Conservation (phyloP, 2,888 invertebrate genomes). For the Lasioglossum calceatum region DNA sequence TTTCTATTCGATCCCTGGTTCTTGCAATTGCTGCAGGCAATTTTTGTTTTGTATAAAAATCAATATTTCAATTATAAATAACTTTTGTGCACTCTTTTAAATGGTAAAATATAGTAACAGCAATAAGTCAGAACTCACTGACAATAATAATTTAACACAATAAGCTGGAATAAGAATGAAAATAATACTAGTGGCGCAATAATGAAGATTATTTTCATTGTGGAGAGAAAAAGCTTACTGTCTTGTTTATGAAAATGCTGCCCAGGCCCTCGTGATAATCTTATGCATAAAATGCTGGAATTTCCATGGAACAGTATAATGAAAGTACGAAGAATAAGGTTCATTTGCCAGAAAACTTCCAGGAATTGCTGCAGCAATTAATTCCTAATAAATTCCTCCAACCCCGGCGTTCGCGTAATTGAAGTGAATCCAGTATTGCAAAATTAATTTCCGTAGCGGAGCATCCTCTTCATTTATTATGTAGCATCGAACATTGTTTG, state of each 20-base stretch:
- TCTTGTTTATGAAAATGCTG: background rate
- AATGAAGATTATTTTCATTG: background rate
- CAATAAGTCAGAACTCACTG: background rate
- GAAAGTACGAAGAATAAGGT: background rate
- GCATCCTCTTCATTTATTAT: constrained; percentile 1
- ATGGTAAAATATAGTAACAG: background rate
- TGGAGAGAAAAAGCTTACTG: background rate
- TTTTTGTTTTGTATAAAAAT: background rate
- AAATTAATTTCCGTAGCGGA: constrained; percentile 37
- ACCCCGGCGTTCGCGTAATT: background rate
- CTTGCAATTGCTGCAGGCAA: background rate
- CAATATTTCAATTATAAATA: background rate
- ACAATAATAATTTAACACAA: background rate
- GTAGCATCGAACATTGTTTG: background rate
- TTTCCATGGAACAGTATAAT: background rate
- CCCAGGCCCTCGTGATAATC: background rate
- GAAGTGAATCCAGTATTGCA: constrained; percentile 23
- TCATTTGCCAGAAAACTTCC: background rate
- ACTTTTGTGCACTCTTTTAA: background rate
- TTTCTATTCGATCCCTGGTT: background rate
- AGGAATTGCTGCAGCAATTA: background rate
- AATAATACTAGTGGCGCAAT: background rate
- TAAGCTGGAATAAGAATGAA: background rate
- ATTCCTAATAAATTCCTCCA: constrained; percentile 13
- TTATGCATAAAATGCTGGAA: background rate